phyloP scores from a whole-genome alignment of 1,140 invertebrate genomes.

The Teleopsis dalmanni region DNA sequence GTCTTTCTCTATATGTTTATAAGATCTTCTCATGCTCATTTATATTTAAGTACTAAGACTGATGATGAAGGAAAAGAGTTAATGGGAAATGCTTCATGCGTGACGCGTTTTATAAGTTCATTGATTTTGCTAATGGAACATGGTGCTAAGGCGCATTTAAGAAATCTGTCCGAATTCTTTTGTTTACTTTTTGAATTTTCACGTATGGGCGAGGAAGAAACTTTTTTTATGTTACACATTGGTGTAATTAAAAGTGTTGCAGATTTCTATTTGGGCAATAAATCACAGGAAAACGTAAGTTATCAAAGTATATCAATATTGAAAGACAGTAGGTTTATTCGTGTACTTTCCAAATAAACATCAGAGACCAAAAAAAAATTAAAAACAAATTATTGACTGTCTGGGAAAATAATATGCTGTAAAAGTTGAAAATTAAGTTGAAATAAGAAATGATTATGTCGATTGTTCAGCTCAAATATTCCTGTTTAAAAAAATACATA shows the following conservation, averaged over 20 bases:
- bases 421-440: no score
- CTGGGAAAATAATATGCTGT: no score
- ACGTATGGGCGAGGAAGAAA: slow-evolving; percentile 90
- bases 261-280: slow-evolving; percentile 84
- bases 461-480: no score
- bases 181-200: slow-evolving; percentile 86
- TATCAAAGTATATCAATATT: not conserved
- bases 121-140: slow-evolving; percentile 84
- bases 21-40: slow-evolving; percentile 59
- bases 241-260: slow-evolving; percentile 85
- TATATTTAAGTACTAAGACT: slow-evolving; percentile 64
- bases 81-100: slow-evolving; percentile 77
- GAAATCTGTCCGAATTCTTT: slow-evolving; percentile 88
- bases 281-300: slow-evolving; percentile 41
- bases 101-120: slow-evolving; percentile 85
- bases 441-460: no score
- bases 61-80: slow-evolving; percentile 59
- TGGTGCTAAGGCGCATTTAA: slow-evolving; percentile 74
- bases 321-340: not conserved
- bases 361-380: no score
- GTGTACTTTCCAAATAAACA: no score
- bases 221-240: slow-evolving; percentile 74
- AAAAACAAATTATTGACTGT: no score
- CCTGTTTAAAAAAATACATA: no score
- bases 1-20: not conserved